Evolutionary conservation across 2,888 invertebrate genomes (phyloP).

Genomic region (Meghimatium bilineatum): DNA sequence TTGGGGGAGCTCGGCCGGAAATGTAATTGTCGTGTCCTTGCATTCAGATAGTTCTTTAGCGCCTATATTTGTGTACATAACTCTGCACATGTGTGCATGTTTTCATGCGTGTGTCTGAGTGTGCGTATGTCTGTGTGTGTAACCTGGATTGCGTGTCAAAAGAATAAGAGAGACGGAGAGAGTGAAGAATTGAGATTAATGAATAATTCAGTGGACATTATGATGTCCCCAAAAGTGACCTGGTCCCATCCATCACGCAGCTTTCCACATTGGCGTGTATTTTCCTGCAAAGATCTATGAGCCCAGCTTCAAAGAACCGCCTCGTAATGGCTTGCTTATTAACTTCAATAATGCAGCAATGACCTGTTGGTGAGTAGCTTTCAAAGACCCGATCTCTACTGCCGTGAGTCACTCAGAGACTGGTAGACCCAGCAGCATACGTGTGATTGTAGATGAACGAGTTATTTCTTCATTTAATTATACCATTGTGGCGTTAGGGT

Average conservation of each 20-base stretch:
- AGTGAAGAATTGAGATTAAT: conserved; percentile 20
- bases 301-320: conserved; percentile 24
- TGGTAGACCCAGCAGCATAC: neutral
- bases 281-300: conserved; percentile 13
- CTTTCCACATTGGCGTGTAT: conserved; percentile 7
- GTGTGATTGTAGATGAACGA: neutral
- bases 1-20: conserved; percentile 13
- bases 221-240: conserved; percentile 17
- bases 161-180: neutral
- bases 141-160: neutral
- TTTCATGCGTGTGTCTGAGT: neutral
- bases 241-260: conserved; percentile 29
- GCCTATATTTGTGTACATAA: conserved; percentile 1
- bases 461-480: conserved; percentile 5
- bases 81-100: neutral
- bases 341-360: conserved; percentile 29
- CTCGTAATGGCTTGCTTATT: conserved; percentile 30
- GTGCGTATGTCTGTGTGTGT: conserved; percentile 14
- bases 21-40: conserved; percentile 25
- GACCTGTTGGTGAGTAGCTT: conserved; percentile 13
- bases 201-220: conserved; percentile 38
- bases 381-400: neutral
- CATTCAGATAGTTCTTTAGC: neutral
- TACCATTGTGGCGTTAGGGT: neutral
- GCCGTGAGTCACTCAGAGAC: neutral